Conservation (phyloP, 2,888 invertebrate species). For the Lordiphosa fenestrarum region DNA sequence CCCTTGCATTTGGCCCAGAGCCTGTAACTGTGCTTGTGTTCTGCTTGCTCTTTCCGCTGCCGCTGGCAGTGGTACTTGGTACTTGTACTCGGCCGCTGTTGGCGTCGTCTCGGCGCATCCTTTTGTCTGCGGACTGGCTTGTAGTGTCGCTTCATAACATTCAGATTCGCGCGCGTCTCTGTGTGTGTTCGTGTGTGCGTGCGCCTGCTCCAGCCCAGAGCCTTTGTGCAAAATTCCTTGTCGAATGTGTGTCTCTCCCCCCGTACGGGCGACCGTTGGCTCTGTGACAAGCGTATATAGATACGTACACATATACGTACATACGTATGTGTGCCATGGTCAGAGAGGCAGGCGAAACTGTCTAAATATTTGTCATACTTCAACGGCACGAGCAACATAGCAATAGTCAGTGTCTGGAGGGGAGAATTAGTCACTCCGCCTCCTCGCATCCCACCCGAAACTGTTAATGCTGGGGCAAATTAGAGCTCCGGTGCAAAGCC, state of each 20-base stretch:
- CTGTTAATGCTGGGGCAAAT: too few relatives aligned
- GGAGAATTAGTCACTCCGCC: too few relatives aligned
- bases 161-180: constrained; percentile 5
- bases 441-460: too few relatives aligned
- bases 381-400: constrained; percentile 1
- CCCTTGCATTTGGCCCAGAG: not conserved
- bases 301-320: not conserved
- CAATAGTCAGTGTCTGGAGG: too few relatives aligned
- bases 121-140: constrained; percentile 37
- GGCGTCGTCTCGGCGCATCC: constrained; percentile 55
- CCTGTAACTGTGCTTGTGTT: constrained; percentile 8
- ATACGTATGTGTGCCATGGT: constrained; percentile 6
- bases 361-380: constrained; percentile 8
- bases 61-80: constrained; percentile 17
- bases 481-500: too few relatives aligned
- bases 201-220: not conserved
- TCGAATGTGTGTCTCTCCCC: not conserved
- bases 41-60: constrained; percentile 21
- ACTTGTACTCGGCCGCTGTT: constrained; percentile 28
- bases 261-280: too few relatives aligned
- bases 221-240: not conserved
- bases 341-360: constrained; percentile 6
- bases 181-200: constrained; percentile 9
- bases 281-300: not conserved
- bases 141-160: constrained; percentile 41